Evolutionary conservation across 2,888 invertebrate species (phyloP), one percentile per base, ranked within the genome.

Genomic region (Antheraea yamamai): DNA sequence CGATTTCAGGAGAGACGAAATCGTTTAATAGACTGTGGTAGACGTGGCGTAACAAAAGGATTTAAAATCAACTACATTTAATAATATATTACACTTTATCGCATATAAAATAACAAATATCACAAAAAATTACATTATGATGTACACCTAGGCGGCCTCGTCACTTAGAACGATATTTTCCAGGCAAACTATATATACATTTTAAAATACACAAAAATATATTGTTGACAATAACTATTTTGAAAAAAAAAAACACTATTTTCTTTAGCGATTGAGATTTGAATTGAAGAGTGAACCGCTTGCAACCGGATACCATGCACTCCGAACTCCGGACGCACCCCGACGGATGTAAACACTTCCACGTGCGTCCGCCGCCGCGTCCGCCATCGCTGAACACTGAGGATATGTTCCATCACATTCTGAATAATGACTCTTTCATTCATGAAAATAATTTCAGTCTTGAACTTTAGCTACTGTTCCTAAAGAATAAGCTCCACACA

Each of bases 271-370:
- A 39, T 26, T 73, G 73, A 64, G 55, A 73, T 55, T 80, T 76
- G 77, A 81, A 82, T 81, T 83, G 77, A 76, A 71, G 80, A 82
- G 78, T 79, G 78, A 79, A 80, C 75, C 72, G 74, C 76, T 81
- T 80, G 79, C 83, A 79, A 82, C 84, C 85, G 89, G 89, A 85
- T 85, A 85, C 78, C 76, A 80, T 79, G 80, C 81, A 78, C 81
- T 79, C 77, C 81, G 82, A 82, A 81, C 84, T 82, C 82, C 79
- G 85, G 79, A 81, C 82, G 82, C 78, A 77, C 79, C 80, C 82
- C 85, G 85, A 82, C 91, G 92, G 92, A 93, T 90, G 90, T 91
- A 91, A 92, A 91, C 92, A 92, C 89, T 91, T 92, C 91, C 92
- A 91, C 87, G 89, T 91, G 91, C 89, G 87, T 88, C 89, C 89